These are phyloP conservation scores for Entelurus aequoreus DNA, from an alignment of 2,113 vertebrate genomes.

Conservation along the genomic window DNA sequence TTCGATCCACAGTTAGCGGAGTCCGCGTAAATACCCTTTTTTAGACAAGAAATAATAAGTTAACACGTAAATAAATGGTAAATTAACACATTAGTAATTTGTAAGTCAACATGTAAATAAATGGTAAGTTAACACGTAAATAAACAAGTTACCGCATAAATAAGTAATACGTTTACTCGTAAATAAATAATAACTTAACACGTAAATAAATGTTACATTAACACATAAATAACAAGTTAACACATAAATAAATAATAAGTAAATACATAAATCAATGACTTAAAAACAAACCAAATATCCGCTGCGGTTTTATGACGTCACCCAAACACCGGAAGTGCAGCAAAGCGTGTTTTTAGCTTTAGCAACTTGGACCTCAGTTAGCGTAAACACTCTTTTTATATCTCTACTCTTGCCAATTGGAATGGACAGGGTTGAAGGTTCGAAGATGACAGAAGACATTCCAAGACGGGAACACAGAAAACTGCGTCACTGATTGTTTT, in stretches of 20 bases:
- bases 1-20: too few species aligned
- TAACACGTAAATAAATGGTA: too few species aligned
- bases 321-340: background rate
- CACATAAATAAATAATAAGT: too few species aligned
- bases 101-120: background rate
- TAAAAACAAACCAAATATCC: too few species aligned
- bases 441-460: background rate
- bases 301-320: constrained; percentile 28
- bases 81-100: too few species aligned
- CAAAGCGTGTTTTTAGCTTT: background rate
- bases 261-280: too few species aligned
- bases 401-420: background rate
- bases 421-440: background rate
- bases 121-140: too few species aligned
- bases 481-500: background rate
- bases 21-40: background rate
- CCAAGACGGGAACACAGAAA: background rate
- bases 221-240: too few species aligned
- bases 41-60: background rate
- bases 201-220: too few species aligned
- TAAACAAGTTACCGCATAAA: too few species aligned
- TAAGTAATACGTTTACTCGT: too few species aligned
- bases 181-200: too few species aligned
- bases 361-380: background rate
- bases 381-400: background rate